A percentile compares a stretch with the other conserved stretches of the same genome.
These are phyloP conservation scores for human (Homo sapiens) DNA, from an alignment of 2,113 vertebrate genomes.

Conservation along the genomic window GRCh38 chr11:47390501-47391000, in stretches of 20 bases:
- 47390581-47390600: no score
- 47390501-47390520: not conserved
- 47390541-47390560: not conserved
- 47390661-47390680: not conserved
- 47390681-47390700: not conserved
- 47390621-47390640: not conserved
- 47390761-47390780: not conserved
- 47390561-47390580: not conserved
- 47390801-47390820: not conserved
- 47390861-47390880: not conserved
- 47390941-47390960: not conserved
- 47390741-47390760: fast-evolving
- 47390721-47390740: not conserved
- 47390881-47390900: no score
- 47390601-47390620: fast-evolving
- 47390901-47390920: not conserved
- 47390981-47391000: fast-evolving
- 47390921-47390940: not conserved
- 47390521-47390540: fast-evolving
- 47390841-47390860: not conserved
- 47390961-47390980: not conserved
- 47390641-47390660: not conserved
- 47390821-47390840: fast-evolving
- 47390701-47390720: not conserved
- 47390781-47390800: not conserved